phyloP scores from a whole-genome alignment of 2,797 vertebrate species.

The Cyprinodon diabolis region DNA sequence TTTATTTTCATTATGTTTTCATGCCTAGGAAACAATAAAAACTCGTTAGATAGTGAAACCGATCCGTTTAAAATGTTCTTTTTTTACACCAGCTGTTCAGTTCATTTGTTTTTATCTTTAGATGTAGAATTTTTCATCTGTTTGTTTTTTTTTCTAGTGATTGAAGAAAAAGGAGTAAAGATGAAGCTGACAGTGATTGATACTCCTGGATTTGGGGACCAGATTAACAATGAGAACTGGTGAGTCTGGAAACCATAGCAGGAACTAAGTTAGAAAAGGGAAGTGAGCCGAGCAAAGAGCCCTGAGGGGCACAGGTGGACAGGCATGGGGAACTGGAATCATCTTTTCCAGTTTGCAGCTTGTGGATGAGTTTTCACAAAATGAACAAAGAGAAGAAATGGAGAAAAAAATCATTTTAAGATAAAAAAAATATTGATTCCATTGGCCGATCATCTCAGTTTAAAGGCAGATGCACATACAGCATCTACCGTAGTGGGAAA shows the following conservation, averaged over 20 bases:
- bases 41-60: neutral
- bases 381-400: neutral
- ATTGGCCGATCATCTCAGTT: too few species aligned
- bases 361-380: neutral
- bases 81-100: too few species aligned
- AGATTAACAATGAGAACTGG: conserved; percentile 98
- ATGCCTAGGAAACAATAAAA: neutral
- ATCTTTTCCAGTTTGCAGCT: neutral
- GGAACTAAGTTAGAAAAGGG: neutral
- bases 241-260: conserved; percentile 48
- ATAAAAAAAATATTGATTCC: too few species aligned
- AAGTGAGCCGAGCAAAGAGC: neutral
- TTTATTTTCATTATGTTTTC: neutral
- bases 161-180: conserved; percentile 96
- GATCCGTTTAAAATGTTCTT: neutral
- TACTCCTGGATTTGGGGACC: conserved; percentile 95
- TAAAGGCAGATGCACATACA: too few species aligned
- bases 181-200: conserved; percentile 97
- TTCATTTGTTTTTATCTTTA: too few species aligned
- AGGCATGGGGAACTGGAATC: neutral
- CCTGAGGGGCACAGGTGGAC: neutral
- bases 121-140: too few species aligned
- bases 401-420: too few species aligned
- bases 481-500: too few species aligned
- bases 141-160: conserved; percentile 78